Evolutionary conservation across 2,888 invertebrate genomes (phyloP).

Genomic region (Syrphus vitripennis): DNA sequence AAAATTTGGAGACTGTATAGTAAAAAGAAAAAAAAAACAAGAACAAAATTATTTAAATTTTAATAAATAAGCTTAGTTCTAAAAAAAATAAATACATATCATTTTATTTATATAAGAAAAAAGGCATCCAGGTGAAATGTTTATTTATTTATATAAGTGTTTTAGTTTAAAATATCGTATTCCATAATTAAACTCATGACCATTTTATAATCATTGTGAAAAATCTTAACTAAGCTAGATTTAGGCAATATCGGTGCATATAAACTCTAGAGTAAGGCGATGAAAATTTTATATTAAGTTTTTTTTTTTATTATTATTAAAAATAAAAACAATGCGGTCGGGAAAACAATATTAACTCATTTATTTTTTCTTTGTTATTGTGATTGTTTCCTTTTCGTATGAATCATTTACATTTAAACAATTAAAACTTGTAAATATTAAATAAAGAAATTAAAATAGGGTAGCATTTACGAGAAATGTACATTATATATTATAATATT

Average conservation of each 20-base stretch:
- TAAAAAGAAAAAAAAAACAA: conserved; percentile 35
- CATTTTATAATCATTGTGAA: not conserved
- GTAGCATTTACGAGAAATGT: not conserved
- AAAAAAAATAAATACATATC: not conserved
- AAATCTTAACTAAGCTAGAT: conserved; percentile 29
- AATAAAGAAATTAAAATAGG: not conserved
- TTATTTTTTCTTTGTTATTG: conserved; percentile 51
- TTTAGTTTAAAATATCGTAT: not conserved
- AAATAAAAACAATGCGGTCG: conserved; percentile 27
- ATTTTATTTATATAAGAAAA: not conserved
- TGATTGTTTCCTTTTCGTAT: conserved; percentile 50
- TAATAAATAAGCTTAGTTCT: not conserved
- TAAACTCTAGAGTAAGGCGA: conserved; percentile 48
- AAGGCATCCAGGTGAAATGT: conserved; percentile 44
- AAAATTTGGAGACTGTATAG: conserved; percentile 68
- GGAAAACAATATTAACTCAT: conserved; percentile 31
- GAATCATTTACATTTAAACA: not conserved
- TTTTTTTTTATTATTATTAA: not conserved
- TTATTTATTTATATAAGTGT: conserved; percentile 11
- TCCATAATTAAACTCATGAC: not conserved
- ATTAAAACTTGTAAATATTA: not conserved
- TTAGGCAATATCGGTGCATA: conserved; percentile 52
- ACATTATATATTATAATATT: too few species aligned
- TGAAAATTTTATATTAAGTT: not conserved
- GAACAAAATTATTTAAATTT: conserved; percentile 18